Conservation (phyloP, 2,888 invertebrate species). For the Coelogynopora nodosa region DNA sequence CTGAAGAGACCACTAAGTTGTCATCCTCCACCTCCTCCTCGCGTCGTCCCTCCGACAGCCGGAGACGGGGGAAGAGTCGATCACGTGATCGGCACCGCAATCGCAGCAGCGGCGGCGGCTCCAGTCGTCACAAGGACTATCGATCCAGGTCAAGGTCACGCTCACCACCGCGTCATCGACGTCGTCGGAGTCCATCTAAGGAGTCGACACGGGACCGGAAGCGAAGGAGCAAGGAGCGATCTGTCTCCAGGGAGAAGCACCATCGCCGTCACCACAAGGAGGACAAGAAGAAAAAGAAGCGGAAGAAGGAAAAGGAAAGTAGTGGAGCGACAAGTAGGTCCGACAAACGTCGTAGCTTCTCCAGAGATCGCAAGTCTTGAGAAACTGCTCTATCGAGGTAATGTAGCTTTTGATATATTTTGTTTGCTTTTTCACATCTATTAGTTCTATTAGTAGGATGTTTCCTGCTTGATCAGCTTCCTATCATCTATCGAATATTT, state of each 20-base stretch:
- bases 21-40: too few relatives aligned
- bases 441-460: too few relatives aligned
- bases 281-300: background rate
- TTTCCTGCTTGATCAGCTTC: too few relatives aligned
- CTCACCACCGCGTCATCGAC: background rate
- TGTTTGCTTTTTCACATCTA: too few relatives aligned
- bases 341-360: background rate
- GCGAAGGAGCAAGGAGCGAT: slow-evolving; percentile 42
- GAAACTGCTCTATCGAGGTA: background rate
- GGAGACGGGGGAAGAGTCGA: background rate
- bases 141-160: background rate
- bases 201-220: background rate
- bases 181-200: background rate
- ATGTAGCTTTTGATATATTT: background rate
- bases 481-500: too few relatives aligned
- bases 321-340: slow-evolving; percentile 38
- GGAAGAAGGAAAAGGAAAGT: slow-evolving; percentile 45
- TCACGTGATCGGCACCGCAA: background rate
- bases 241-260: slow-evolving; percentile 35
- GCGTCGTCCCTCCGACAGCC: too few relatives aligned
- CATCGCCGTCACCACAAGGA: background rate
- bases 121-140: background rate
- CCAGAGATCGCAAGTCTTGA: background rate
- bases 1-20: too few relatives aligned
- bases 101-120: background rate